Percentiles rank a stretch among this genome's conserved stretches.
Conservation (phyloP, 2,113 vertebrate genomes). For the Nipponia nippon region DNA sequence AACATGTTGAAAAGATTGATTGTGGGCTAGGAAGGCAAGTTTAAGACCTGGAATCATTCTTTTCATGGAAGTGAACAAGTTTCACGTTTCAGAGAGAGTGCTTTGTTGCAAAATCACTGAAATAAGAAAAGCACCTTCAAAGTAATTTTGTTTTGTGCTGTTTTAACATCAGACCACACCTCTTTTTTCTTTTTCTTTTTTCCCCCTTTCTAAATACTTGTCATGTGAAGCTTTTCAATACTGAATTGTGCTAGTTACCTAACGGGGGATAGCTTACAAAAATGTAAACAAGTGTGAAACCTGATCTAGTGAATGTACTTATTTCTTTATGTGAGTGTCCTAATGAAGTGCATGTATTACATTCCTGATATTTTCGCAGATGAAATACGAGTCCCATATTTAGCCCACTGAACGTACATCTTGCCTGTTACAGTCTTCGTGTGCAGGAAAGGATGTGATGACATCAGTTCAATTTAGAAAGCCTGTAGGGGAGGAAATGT, state of each 20-base stretch:
- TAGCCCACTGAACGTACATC: background rate
- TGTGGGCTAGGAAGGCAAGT: background rate
- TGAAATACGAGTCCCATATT: background rate
- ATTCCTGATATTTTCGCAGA: background rate
- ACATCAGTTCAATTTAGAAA: background rate
- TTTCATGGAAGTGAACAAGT: background rate
- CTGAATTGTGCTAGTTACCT: background rate
- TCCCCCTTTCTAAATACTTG: background rate
- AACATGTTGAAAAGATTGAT: background rate
- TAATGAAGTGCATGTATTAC: background rate
- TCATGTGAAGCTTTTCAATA: background rate
- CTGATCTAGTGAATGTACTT: background rate
- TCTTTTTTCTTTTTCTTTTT: background rate
- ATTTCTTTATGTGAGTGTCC: background rate
- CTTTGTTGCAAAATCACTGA: background rate
- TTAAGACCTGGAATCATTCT: background rate
- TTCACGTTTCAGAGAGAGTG: background rate
- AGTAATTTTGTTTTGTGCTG: background rate
- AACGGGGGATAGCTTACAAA: background rate
- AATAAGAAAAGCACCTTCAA: background rate
- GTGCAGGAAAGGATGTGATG: background rate
- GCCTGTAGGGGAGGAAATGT: background rate
- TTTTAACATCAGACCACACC: background rate
- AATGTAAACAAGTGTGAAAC: background rate
- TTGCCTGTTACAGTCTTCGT: background rate